These are phyloP conservation scores for Drusus annulatus DNA, from an alignment of 1,140 invertebrate species.

Conservation along the genomic window DNA sequence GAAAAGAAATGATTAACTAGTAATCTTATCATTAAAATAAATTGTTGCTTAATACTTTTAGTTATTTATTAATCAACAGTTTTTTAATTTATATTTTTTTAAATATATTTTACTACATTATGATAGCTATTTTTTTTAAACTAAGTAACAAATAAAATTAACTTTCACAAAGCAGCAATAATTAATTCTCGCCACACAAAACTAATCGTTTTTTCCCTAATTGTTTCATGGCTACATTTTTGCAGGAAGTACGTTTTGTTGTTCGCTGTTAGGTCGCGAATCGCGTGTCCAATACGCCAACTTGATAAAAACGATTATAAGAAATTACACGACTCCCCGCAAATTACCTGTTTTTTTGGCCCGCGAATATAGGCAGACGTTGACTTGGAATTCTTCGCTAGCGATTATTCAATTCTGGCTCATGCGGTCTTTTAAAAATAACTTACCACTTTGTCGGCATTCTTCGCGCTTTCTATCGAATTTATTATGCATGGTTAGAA, in stretches of 20 bases:
- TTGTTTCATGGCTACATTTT: neutral
- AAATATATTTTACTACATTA: too few species aligned
- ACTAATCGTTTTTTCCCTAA: neutral
- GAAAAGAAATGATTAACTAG: too few species aligned
- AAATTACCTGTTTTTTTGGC: constrained; percentile 7
- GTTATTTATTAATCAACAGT: too few species aligned
- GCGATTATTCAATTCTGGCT: neutral
- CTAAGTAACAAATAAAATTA: too few species aligned
- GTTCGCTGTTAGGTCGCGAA: neutral
- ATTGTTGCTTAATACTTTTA: too few species aligned
- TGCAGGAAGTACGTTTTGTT: neutral
- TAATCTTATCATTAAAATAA: too few species aligned
- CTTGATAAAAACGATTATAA: constrained; percentile 4
- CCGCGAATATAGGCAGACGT: neutral
- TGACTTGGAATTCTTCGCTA: neutral
- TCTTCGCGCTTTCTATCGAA: neutral
- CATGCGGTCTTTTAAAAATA: neutral
- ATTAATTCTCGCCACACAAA: neutral
- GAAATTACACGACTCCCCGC: constrained; percentile 19
- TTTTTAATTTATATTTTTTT: too few species aligned
- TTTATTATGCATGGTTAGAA: too few species aligned
- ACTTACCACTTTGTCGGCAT: neutral
- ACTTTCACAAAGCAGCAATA: too few species aligned
- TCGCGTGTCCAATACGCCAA: constrained; percentile 3
- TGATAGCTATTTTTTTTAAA: too few species aligned